phyloP scores from a whole-genome alignment of 1,140 invertebrate genomes.

The Drosophila sturtevanti region DNA sequence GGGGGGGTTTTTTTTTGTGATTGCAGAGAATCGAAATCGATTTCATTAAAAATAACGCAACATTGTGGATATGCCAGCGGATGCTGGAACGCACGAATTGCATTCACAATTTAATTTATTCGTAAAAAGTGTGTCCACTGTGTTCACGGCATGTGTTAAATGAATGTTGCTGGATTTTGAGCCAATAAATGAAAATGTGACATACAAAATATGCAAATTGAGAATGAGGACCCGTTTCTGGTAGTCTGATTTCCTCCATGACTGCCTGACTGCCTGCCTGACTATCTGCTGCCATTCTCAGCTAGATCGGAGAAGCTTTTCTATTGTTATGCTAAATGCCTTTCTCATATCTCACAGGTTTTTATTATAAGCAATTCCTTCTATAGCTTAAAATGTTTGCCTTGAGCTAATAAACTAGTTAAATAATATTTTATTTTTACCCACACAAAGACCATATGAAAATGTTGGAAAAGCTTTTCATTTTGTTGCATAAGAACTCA shows the following conservation, averaged over 20 bases:
- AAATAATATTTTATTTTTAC: background rate
- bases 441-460: background rate
- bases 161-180: constrained; percentile 40
- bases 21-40: constrained; percentile 16
- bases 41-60: constrained; percentile 57
- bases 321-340: constrained; percentile 54
- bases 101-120: constrained; percentile 57
- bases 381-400: background rate
- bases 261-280: background rate
- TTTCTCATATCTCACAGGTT: constrained; percentile 33
- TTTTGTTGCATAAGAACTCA: too few relatives aligned
- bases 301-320: background rate
- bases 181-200: constrained; percentile 56
- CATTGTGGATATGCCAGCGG: constrained; percentile 27
- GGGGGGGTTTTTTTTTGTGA: constrained; percentile 9
- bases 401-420: constrained; percentile 4
- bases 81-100: constrained; percentile 39
- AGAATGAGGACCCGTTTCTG: background rate
- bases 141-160: constrained; percentile 48
- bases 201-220: constrained; percentile 56
- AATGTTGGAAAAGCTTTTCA: background rate
- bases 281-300: background rate
- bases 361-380: constrained; percentile 47
- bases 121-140: constrained; percentile 9
- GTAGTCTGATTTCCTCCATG: too few relatives aligned